Conservation (phyloP, 2,888 invertebrate genomes). For the Alentia gelatinosa region DNA sequence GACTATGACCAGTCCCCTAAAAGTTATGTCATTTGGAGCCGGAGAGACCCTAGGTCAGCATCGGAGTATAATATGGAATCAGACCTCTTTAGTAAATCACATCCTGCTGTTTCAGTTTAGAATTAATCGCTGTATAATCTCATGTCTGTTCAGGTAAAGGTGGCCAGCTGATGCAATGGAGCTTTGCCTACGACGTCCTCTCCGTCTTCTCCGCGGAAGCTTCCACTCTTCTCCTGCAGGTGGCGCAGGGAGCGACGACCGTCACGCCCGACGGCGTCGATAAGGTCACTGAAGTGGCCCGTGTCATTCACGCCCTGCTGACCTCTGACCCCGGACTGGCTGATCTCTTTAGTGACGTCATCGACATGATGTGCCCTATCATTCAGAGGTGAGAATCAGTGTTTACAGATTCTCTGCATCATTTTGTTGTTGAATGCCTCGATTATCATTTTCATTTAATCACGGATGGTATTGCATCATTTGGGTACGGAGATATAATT, state of each 20-base stretch:
- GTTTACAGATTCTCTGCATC: too few species aligned
- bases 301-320: conserved; percentile 38
- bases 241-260: conserved; percentile 33
- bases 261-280: neutral
- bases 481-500: too few species aligned
- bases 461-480: too few species aligned
- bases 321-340: conserved; percentile 14
- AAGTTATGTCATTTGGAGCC: too few species aligned
- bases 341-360: conserved; percentile 17
- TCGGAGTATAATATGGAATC: too few species aligned
- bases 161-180: conserved; percentile 59
- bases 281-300: conserved; percentile 23
- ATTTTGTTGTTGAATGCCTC: too few species aligned
- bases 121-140: neutral
- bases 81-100: too few species aligned
- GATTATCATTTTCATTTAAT: too few species aligned
- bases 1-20: too few species aligned
- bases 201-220: neutral
- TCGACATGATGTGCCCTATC: conserved; percentile 27
- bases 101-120: too few species aligned
- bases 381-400: conserved; percentile 50
- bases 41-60: too few species aligned
- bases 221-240: conserved; percentile 6
- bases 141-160: neutral
- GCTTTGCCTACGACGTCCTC: conserved; percentile 49